Base-by-base conservation (phyloP, 1,140 invertebrate species). In the Aporrectodea caliginosa region DNA sequence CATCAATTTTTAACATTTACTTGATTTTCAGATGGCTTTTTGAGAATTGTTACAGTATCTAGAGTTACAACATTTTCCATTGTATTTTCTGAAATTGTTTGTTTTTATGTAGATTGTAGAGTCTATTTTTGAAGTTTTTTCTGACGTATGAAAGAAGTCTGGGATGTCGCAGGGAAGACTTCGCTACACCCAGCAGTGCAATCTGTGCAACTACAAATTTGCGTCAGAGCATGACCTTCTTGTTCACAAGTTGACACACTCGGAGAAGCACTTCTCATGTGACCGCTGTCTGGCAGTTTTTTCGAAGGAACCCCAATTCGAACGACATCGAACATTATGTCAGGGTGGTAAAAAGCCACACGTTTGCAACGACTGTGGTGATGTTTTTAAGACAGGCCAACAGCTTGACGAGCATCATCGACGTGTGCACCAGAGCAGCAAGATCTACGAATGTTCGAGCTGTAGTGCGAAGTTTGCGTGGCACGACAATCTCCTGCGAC, bases 121-220 rank as follows among this genome's bases (percentile, higher is more conserved):
- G n/a, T n/a, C n/a, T n/a, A n/a, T n/a, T n/a, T 58, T 58, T 58
- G 43, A 58, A 22, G 22, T 58, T 58, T 58, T 6, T 22, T 12
- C 6, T 58, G 43, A 12, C 22, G 43, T 22, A 58, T 58, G 43
- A 58, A 58, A 58, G 43, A 22, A 22, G 22, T 58, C 6, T 58
- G 22, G 22, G 22, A 58, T 58, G 43, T 12, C 43, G 22, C 43
- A 58, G 43, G 43, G 43, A 12, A 58, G 43, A 58, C 35, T 76
- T 32, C 33, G 75, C 6, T 76, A 76, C 75, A 76, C 34, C 1
- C 43, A 35, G 29, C 29, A 58, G 30, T 76, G 75, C 75, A 29
- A 76, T 76, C 29, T 35, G 2, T 76, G 75, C 43, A 76, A 76
- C 29, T 76, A 76, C 35, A 76, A 35, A 43, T 76, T 76, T 76